phyloP scores from a whole-genome alignment of 2,888 invertebrate species.

The Itoplectis maculator region DNA sequence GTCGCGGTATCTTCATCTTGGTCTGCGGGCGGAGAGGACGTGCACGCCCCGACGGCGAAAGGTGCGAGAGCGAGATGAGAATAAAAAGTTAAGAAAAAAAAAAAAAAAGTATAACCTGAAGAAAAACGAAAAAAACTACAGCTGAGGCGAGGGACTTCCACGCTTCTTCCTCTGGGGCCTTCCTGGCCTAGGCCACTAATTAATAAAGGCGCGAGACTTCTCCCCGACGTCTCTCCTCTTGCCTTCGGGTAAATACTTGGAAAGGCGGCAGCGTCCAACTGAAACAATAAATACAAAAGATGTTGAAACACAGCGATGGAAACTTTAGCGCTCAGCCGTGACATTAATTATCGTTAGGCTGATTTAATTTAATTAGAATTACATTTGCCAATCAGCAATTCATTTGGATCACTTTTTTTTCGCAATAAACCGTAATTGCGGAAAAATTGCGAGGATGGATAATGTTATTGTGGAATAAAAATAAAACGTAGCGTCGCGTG shows the following conservation, averaged over 20 bases:
- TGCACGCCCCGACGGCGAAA: conserved; percentile 67
- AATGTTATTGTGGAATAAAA: conserved; percentile 48
- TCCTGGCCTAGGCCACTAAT: conserved; percentile 79
- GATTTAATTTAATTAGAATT: not conserved
- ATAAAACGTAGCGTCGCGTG: conserved; percentile 39
- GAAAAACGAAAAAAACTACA: conserved; percentile 40
- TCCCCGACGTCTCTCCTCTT: conserved; percentile 9
- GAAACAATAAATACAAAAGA: not conserved
- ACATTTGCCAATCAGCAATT: not conserved
- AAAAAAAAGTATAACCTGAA: conserved; percentile 44
- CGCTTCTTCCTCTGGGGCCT: conserved; percentile 59
- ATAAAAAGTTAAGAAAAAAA: conserved; percentile 56
- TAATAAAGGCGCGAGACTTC: conserved; percentile 77
- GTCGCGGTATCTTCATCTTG: conserved; percentile 82
- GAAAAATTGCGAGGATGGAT: not conserved
- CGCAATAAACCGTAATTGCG: not conserved
- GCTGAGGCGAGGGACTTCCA: conserved; percentile 47
- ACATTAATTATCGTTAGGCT: not conserved
- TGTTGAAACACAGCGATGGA: not conserved
- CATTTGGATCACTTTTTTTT: not conserved
- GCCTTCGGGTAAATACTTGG: conserved; percentile 48
- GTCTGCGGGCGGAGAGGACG: conserved; percentile 75
- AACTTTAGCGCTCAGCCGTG: not conserved
- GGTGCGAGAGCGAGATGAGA: conserved; percentile 57
- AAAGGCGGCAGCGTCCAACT: conserved; percentile 12